Evolutionary conservation across 2,888 invertebrate genomes (phyloP).

Genomic region (Diadegma fenestrale): DNA sequence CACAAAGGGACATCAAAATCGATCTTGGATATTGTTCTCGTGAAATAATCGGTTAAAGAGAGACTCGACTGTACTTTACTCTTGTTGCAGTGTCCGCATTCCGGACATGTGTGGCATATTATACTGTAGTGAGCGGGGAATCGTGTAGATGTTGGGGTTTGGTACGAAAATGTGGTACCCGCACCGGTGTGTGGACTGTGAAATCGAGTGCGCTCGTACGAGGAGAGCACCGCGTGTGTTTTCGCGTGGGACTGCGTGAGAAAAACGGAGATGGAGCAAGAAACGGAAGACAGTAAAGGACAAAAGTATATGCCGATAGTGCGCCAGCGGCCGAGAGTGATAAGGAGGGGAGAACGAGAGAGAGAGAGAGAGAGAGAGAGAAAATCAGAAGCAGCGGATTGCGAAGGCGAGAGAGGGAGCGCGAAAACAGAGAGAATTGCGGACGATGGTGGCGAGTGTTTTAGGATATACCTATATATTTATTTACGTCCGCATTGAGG

Average conservation of each 20-base stretch:
- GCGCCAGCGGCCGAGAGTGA: conserved; percentile 24
- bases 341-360: conserved; percentile 20
- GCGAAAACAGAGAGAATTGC: conserved; percentile 56
- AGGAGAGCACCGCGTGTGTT: conserved; percentile 31
- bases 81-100: not conserved
- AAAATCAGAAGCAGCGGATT: conserved; percentile 26
- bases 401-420: conserved; percentile 30
- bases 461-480: conserved; percentile 12
- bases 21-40: not conserved
- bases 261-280: conserved; percentile 42
- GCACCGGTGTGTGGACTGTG: conserved; percentile 49
- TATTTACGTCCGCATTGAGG: not conserved
- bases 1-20: not conserved
- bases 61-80: conserved; percentile 44
- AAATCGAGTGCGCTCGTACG: conserved; percentile 54
- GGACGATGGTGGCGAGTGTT: conserved; percentile 45
- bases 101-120: conserved; percentile 21
- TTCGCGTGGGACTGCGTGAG: conserved; percentile 29
- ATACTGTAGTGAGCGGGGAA: conserved; percentile 40
- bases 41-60: not conserved
- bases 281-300: conserved; percentile 39
- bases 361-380: conserved; percentile 74
- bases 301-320: conserved; percentile 83
- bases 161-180: conserved; percentile 60
- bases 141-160: conserved; percentile 48